A percentile compares a stretch with the other conserved stretches of the same genome.
Evolutionary conservation across 2,113 vertebrate genomes (phyloP).

Genomic region (Ameiurus melas): DNA sequence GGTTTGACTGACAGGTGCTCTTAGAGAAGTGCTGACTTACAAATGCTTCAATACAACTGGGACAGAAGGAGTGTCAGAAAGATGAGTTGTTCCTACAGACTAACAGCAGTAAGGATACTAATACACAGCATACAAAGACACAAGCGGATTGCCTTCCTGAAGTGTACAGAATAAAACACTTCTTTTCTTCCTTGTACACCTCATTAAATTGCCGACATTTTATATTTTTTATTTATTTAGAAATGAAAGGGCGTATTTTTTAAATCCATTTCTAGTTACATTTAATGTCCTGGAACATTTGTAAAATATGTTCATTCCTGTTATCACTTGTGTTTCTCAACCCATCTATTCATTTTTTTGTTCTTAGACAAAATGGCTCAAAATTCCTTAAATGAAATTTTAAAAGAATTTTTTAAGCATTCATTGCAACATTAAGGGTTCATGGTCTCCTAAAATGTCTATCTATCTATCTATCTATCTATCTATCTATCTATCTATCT

Average conservation of each 20-base stretch:
- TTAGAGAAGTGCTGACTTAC: constrained; percentile 34
- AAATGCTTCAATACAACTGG: constrained; percentile 16
- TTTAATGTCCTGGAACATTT: not conserved
- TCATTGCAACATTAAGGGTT: too few relatives aligned
- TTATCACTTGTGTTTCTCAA: not conserved
- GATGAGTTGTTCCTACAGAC: not conserved
- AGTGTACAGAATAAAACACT: not conserved
- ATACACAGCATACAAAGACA: not conserved
- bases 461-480: not conserved
- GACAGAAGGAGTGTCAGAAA: not conserved
- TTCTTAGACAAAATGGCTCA: not conserved
- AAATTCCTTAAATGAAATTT: not conserved
- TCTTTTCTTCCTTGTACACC: not conserved
- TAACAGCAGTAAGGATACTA: not conserved
- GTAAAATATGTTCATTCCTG: not conserved
- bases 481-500: not conserved
- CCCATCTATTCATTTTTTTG: not conserved
- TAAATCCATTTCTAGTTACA: not conserved
- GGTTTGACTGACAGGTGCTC: constrained; percentile 46
- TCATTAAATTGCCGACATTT: not conserved
- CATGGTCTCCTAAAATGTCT: not conserved
- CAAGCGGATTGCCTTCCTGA: not conserved
- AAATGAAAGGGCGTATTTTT: not conserved
- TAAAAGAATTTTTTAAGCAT: too few relatives aligned
- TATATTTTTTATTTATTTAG: not conserved